Base-by-base conservation (phyloP, 64 coral and sea anemone species). In the Dendrophyllia cribrosa region DNA sequence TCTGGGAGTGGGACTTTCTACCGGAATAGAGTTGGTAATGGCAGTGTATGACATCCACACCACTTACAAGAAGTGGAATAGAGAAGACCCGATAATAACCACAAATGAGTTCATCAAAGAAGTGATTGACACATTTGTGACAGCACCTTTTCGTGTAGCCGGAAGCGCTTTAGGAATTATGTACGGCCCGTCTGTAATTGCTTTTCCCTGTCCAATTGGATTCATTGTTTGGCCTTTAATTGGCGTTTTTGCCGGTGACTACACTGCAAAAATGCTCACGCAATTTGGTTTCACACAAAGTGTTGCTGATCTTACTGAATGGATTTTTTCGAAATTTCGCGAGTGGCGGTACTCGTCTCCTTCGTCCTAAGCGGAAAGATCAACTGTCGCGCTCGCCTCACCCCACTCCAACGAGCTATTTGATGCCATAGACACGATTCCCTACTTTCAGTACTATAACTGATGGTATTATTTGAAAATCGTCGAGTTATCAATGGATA, bases 131-230 rank as follows among this genome's bases (percentile, higher is more conserved):
- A 70, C 1, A 26, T 52, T 66, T 7, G 48, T 62, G 50, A 21
- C 72, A 22, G 91, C 68, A 3, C 9, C 64, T 25, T 74, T n/a
- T 20, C 82, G 91, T 7, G 34, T 56, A 6, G 47, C 19, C 7
- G 72, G 72, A 7, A 84, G 91, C 9, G 23, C 48, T 16, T 15
- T 76, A 5, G 91, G 91, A 43, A 66, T 84, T 63, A 20, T n/a
- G 0, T 2, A 62, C 9, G 66, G 78, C 17, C 65, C 24, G 9
- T 26, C 81, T 6, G 9, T 77, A 13, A 84, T 53, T 7, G n/a
- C 82, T 82, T 34, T 16, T 75, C 46, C 72, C 72, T 14, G 44
- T 75, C 17, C n/a, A n/a, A n/a, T 87, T 53, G 83, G 67, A 14
- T 63, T 19, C 66, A 21, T 92, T 11, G 55, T 49, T 43, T 73